A percentile compares a stretch with the other conserved stretches of the same genome.
Evolutionary conservation across 1,140 invertebrate genomes (phyloP).

Genomic region (Orchestia grillus): DNA sequence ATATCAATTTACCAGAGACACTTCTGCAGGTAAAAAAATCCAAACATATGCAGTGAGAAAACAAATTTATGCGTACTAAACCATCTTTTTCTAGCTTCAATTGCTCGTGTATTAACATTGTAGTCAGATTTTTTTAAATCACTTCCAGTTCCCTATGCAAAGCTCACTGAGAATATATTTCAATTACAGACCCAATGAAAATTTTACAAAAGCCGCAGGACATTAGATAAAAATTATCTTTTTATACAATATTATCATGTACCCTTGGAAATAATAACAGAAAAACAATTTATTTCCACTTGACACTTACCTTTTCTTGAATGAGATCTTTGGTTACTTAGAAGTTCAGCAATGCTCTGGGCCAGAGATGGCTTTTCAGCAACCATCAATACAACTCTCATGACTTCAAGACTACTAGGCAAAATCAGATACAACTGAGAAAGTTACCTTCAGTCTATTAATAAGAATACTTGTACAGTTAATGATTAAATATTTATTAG

Average conservation of each 20-base stretch:
- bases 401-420: constrained; percentile 69
- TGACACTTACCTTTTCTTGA: constrained; percentile 83
- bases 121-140: background rate
- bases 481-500: background rate
- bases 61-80: no score
- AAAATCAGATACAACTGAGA: background rate
- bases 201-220: background rate
- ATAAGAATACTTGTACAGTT: background rate
- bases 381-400: constrained; percentile 97
- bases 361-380: constrained; percentile 99
- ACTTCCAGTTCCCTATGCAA: background rate
- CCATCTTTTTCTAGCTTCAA: no score
- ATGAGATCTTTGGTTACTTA: constrained; percentile 87
- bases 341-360: constrained; percentile 91
- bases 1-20: no score
- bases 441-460: background rate
- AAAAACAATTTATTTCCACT: background rate
- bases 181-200: background rate
- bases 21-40: no score
- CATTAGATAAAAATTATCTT: background rate
- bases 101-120: background rate
- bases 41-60: no score
- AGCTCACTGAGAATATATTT: background rate
- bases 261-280: background rate
- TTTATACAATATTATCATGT: background rate